phyloP scores from a whole-genome alignment of 2,113 vertebrate species.

The Forbesichthys agassizii region DNA sequence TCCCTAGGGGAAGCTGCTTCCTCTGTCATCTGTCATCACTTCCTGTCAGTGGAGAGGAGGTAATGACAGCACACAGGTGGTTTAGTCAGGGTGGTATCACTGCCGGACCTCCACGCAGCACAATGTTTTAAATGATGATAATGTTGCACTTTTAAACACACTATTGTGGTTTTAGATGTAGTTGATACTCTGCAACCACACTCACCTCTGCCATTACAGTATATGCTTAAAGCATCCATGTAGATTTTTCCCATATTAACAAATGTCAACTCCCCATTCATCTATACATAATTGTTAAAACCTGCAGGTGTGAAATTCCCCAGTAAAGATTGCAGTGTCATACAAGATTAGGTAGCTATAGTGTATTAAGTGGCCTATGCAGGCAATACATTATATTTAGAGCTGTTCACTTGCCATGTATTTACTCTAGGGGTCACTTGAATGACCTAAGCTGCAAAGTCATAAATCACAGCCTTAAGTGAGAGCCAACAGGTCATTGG shows the following conservation, averaged over 20 bases:
- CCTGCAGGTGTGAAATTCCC: too few relatives aligned
- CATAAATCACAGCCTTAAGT: conserved; percentile 3
- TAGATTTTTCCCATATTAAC: neutral
- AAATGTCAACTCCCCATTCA: too few relatives aligned
- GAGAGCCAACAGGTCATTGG: conserved; percentile 18
- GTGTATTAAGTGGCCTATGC: too few relatives aligned
- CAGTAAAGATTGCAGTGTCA: too few relatives aligned
- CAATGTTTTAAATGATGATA: conserved; percentile 13
- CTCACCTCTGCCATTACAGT: neutral
- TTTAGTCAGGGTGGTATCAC: conserved; percentile 63
- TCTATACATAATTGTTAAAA: too few relatives aligned
- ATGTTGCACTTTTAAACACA: neutral
- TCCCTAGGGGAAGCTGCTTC: conserved; percentile 69
- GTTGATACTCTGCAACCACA: neutral
- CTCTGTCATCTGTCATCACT: conserved; percentile 73
- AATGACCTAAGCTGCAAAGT: too few relatives aligned
- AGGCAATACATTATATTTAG: too few relatives aligned
- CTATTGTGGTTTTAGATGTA: neutral
- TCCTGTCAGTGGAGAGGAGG: conserved; percentile 68
- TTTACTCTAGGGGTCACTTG: too few relatives aligned
- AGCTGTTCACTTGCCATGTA: too few relatives aligned
- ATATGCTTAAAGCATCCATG: neutral
- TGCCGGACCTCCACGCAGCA: conserved; percentile 14
- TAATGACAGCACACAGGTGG: conserved; percentile 74
- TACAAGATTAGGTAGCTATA: too few relatives aligned